A percentile compares a stretch with the other conserved stretches of the same genome.
These are phyloP conservation scores for Sphaeridia pumilis DNA, from an alignment of 2,888 invertebrate species.

Conservation along the genomic window DNA sequence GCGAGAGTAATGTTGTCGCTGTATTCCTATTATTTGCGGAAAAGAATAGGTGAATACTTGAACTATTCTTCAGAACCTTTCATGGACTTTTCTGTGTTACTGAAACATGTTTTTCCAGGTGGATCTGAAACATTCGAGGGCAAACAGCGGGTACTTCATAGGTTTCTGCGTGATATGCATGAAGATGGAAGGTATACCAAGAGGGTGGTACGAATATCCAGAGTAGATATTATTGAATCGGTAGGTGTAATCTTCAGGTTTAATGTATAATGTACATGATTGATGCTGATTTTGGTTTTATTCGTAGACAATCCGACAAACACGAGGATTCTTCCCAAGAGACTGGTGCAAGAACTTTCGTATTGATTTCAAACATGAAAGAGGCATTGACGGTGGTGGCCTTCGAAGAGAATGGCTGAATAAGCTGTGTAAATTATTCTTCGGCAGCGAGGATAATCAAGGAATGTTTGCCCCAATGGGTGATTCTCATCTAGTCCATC, in stretches of 20 bases:
- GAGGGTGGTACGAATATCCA: constrained; percentile 56
- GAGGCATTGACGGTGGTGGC: constrained; percentile 92
- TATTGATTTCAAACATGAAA: constrained; percentile 79
- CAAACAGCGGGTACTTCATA: constrained; percentile 59
- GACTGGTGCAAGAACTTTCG: constrained; percentile 94
- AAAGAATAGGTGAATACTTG: constrained; percentile 67
- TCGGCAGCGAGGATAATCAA: constrained; percentile 55
- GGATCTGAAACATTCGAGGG: constrained; percentile 83
- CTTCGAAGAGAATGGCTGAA: constrained; percentile 90
- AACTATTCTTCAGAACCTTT: too few relatives aligned
- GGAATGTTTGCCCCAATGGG: constrained; percentile 74
- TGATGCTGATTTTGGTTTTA: neutral
- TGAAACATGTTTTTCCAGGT: constrained; percentile 45
- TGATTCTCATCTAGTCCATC: constrained; percentile 75
- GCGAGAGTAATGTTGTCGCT: constrained; percentile 83
- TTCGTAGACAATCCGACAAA: constrained; percentile 58
- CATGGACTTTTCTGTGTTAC: too few relatives aligned
- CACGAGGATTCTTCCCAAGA: constrained; percentile 64
- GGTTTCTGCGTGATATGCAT: constrained; percentile 46
- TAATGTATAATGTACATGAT: too few relatives aligned
- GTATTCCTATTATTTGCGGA: constrained; percentile 75
- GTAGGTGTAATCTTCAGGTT: too few relatives aligned
- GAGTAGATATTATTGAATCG: constrained; percentile 67
- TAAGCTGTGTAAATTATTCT: constrained; percentile 70
- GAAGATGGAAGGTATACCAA: constrained; percentile 13